Percentiles rank a stretch among this genome's conserved stretches.
phyloP scores from a whole-genome alignment of 2,797 vertebrate species.

The Atherinosoma microstoma region DNA sequence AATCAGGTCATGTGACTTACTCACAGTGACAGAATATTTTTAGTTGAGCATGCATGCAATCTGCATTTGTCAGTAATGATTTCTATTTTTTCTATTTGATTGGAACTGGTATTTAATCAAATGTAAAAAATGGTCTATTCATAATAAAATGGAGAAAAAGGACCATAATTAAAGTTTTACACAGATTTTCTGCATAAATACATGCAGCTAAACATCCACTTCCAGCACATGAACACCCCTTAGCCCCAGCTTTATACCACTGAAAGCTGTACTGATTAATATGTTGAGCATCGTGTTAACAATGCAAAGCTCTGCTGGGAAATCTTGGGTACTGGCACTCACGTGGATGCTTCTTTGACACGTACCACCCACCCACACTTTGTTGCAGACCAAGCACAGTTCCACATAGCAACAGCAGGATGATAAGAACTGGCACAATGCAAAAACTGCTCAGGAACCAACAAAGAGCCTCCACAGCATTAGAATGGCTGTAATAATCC shows the following conservation, averaged over 20 bases:
- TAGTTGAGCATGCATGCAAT: not conserved
- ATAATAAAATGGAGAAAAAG: not conserved
- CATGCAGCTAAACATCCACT: not conserved
- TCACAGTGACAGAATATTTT: no score
- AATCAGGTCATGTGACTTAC: not conserved
- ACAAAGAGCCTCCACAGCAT: not conserved
- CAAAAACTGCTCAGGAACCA: slow-evolving; percentile 4
- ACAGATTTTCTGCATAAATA: not conserved
- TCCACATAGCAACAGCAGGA: slow-evolving; percentile 10
- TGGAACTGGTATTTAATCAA: not conserved
- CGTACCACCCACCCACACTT: slow-evolving; percentile 9
- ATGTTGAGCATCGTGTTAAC: not conserved
- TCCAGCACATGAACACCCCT: not conserved
- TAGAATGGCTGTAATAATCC: not conserved
- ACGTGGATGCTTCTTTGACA: slow-evolving; percentile 11
- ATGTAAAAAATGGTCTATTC: not conserved
- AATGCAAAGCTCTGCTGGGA: not conserved
- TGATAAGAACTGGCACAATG: not conserved
- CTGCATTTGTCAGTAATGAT: not conserved
- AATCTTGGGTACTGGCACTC: slow-evolving; percentile 5
- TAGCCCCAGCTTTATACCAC: not conserved
- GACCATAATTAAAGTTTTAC: not conserved
- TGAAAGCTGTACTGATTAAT: not conserved
- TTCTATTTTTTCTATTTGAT: not conserved
- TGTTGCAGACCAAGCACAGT: slow-evolving; percentile 10